Conservation (phyloP, 1,140 invertebrate genomes). For the Hyposmocoma kahamanoa region DNA sequence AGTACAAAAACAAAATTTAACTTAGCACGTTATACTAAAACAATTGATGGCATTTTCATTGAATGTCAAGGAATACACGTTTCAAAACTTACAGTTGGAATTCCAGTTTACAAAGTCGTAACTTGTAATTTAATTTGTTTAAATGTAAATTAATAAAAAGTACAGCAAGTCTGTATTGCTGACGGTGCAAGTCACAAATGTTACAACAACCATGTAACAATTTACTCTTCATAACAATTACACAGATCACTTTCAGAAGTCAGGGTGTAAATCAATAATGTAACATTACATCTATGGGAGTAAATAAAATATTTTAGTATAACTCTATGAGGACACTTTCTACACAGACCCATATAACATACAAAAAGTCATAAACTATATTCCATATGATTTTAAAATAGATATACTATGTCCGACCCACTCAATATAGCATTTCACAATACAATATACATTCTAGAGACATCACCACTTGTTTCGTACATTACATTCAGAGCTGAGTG, state of each 20-base stretch:
- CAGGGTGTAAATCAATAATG: constrained; percentile 18
- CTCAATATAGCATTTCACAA: constrained; percentile 37
- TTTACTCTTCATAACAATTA: not conserved
- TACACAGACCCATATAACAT: constrained; percentile 59
- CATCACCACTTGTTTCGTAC: too few species aligned
- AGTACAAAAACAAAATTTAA: too few species aligned
- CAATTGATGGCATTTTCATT: too few species aligned
- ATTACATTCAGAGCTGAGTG: too few species aligned
- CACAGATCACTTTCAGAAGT: constrained; percentile 16
- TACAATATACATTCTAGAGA: constrained; percentile 37
- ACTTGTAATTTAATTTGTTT: too few species aligned
- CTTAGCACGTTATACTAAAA: too few species aligned
- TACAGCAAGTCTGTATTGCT: not conserved
- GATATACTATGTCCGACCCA: constrained; percentile 38
- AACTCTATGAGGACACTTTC: constrained; percentile 60
- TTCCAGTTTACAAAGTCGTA: too few species aligned
- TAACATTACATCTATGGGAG: constrained; percentile 49
- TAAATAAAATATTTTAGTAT: constrained; percentile 65
- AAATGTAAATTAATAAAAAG: too few species aligned
- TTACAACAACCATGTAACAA: not conserved
- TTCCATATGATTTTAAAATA: constrained; percentile 50
- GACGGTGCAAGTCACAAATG: not conserved
- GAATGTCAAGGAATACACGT: too few species aligned
- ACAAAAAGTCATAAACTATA: constrained; percentile 57
- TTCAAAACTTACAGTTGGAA: too few species aligned